Base-by-base conservation (phyloP, 1,140 invertebrate species). In the Heliothis virescens region DNA sequence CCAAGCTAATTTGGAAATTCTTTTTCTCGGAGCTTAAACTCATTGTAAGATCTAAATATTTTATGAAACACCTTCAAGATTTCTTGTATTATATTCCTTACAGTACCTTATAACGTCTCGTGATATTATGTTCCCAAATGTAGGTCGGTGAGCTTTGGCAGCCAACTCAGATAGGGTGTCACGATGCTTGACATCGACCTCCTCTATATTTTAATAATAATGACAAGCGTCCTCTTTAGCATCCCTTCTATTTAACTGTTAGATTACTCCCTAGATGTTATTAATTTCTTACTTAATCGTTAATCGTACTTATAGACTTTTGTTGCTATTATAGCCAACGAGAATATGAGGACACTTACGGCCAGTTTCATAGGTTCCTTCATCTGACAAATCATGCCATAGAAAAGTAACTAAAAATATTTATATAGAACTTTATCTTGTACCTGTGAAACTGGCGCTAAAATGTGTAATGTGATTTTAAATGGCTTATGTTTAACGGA, bases 181-280 rank as follows among this genome's bases (percentile, higher is more conserved):
- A 50, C 50, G 47, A 10, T 48, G 41, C n/a, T 48, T 62, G 72
- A 75, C 72, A 75, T 75, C 57, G 21, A 71, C 55, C 72, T 75
- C 34, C 13, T 47, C 72, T 60, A 60, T 75, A 75, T 75, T 75
- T 75, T 75, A 75, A 62, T 75, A 75, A 26, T 62, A 21, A 50
- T 75, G 57, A 50, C 55, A 16, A 26, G 5, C 57, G 72, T 62
- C 18, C 26, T 60, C 57, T 47, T 62, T 13, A 18, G 26, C 34
- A 53, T 16, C 13, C 21, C 21, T 71, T 71, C 52, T 69, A 69
- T 53, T 15, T 53, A 1, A 52, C 4, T 41, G n/a, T 5, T 18
- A 48, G 16, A n/a, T 47, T 34, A 34, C 34, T 34, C 34, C 34
- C 1, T 34, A 34, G 34, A 10, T 59, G 16, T 21, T 59, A 12